A percentile compares a stretch with the other conserved stretches of the same genome.
Evolutionary conservation across 2,797 vertebrate genomes (phyloP).

Genomic region (Lacerta bilineata): DNA sequence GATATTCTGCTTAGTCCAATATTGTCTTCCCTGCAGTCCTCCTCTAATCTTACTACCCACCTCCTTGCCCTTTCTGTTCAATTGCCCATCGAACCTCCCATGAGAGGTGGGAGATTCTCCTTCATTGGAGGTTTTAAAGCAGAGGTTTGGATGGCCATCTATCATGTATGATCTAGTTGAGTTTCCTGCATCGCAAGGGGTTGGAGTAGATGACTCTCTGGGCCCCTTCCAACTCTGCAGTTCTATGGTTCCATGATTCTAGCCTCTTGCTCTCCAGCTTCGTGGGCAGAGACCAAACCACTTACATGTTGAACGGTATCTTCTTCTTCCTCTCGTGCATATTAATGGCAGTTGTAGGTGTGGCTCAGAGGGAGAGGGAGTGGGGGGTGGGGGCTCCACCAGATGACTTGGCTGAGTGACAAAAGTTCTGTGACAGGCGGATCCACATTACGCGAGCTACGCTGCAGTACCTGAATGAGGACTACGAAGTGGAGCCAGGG

Average conservation of each 20-base stretch:
- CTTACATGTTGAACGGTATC: neutral
- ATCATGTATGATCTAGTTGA: no score
- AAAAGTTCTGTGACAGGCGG: conserved; percentile 79
- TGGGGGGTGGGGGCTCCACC: neutral
- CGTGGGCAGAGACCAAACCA: neutral
- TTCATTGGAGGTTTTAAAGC: no score
- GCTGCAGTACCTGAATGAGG: conserved; percentile 92
- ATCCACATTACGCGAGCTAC: conserved; percentile 97
- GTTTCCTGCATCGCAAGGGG: no score
- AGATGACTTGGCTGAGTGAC: neutral
- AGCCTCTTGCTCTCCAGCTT: no score
- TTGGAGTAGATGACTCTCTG: no score
- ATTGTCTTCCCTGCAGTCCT: neutral
- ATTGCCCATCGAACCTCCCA: no score
- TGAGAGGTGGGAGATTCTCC: no score
- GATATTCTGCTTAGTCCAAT: neutral
- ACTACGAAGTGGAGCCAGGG: conserved; percentile 95
- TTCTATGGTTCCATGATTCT: no score
- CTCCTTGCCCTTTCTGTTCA: no score
- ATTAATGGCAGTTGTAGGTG: no score
- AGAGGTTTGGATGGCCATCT: no score
- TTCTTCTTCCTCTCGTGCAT: neutral
- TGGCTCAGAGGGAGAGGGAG: neutral
- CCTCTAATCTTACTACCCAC: neutral
- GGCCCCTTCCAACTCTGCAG: no score